Conservation (phyloP, 2,113 vertebrate species). For the Aythya baeri region DNA sequence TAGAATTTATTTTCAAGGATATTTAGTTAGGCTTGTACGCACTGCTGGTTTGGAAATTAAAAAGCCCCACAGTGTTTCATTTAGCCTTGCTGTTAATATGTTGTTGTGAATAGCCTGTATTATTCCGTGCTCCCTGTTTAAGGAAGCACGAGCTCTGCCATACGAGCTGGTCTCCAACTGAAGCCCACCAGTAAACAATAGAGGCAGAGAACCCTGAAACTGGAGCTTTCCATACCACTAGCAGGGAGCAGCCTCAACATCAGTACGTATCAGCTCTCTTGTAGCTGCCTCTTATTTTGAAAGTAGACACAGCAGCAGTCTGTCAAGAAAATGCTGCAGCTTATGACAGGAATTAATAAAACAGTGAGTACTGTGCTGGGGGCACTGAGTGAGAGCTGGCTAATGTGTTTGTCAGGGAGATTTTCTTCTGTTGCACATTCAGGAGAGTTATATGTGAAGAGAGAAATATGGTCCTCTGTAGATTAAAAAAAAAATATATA, state of each 20-base stretch:
- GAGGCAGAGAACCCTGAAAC: not conserved
- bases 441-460: not conserved
- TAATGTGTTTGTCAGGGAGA: not conserved
- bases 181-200: not conserved
- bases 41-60: not conserved
- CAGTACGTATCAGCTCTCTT: rapidly evolving
- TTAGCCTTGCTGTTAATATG: not conserved
- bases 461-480: not conserved
- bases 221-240: not conserved
- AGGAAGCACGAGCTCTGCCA: not conserved
- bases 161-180: not conserved
- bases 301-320: not conserved
- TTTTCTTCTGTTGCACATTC: not conserved
- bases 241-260: not conserved
- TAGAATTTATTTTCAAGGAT: not conserved
- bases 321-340: not conserved
- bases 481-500: not conserved
- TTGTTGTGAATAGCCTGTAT: not conserved
- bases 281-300: not conserved
- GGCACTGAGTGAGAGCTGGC: not conserved
- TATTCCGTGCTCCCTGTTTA: not conserved
- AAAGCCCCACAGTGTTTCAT: not conserved
- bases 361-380: not conserved
- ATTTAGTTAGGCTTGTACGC: not conserved
- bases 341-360: conserved; percentile 30